phyloP scores from a whole-genome alignment of 2,113 vertebrate species.

The Eidolon helvum region DNA sequence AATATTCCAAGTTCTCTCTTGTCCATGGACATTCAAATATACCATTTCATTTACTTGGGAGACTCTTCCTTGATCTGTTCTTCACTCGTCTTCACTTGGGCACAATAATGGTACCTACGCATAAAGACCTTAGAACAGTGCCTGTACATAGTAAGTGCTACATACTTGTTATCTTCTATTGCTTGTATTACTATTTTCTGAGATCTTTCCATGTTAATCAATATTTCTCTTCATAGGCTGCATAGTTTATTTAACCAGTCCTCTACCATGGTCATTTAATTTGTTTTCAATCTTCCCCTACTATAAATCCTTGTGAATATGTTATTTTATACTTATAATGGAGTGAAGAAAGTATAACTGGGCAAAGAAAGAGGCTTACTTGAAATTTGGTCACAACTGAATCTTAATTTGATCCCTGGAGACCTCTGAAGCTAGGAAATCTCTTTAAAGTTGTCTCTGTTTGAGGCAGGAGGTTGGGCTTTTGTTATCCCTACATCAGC shows the following conservation, averaged over 20 bases:
- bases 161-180: neutral
- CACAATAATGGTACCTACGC: neutral
- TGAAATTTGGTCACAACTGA: neutral
- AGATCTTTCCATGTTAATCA: neutral
- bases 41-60: neutral
- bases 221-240: neutral
- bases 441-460: neutral
- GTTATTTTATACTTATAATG: neutral
- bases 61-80: neutral
- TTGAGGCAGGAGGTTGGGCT: neutral
- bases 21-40: neutral
- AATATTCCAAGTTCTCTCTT: neutral
- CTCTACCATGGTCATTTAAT: neutral
- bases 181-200: neutral
- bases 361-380: neutral
- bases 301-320: neutral
- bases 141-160: neutral
- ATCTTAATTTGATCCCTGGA: neutral
- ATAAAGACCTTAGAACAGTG: neutral
- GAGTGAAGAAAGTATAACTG: neutral
- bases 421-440: neutral
- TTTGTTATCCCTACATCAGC: neutral
- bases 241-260: neutral
- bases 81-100: neutral
- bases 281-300: neutral